Percentiles rank a stretch among this genome's conserved stretches.
Evolutionary conservation across 2,113 vertebrate genomes (phyloP).

Genomic region (Phrynosoma platyrhinos): DNA sequence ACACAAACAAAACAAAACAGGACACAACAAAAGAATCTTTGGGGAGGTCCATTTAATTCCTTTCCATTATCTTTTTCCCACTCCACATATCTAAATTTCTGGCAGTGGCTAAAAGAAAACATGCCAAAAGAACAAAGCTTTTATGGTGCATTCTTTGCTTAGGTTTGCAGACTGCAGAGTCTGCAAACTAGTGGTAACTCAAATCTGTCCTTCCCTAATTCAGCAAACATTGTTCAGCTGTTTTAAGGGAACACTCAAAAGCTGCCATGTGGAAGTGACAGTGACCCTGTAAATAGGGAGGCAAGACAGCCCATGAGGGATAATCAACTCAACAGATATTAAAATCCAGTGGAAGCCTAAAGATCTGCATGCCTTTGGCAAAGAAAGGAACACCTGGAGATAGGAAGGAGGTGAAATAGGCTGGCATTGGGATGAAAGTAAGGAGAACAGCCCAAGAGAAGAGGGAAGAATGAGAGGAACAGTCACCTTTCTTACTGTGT

Average conservation of each 20-base stretch:
- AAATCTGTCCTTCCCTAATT: neutral
- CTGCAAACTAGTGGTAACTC: conserved; percentile 18
- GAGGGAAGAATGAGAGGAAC: neutral
- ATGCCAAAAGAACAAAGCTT: conserved; percentile 39
- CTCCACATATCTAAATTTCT: conserved; percentile 56
- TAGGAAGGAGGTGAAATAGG: neutral
- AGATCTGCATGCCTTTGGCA: neutral
- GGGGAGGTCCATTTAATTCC: conserved; percentile 53
- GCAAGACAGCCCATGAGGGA: no score
- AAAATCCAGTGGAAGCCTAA: neutral
- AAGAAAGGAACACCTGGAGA: neutral
- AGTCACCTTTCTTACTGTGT: neutral
- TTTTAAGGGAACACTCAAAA: neutral
- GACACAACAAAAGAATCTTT: conserved; percentile 47
- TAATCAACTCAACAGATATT: neutral
- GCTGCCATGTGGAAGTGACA: neutral
- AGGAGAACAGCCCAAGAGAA: neutral
- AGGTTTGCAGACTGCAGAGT: conserved; percentile 37
- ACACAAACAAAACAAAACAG: neutral
- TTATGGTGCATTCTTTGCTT: conserved; percentile 2
- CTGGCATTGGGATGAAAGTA: neutral
- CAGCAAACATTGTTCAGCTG: neutral
- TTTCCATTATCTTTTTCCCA: conserved; percentile 57
- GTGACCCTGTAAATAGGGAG: neutral
- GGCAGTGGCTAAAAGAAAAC: conserved; percentile 49